A percentile compares a stretch with the other conserved stretches of the same genome.
Evolutionary conservation across 1,140 invertebrate species (phyloP).

Genomic region (Euschistus heros): DNA sequence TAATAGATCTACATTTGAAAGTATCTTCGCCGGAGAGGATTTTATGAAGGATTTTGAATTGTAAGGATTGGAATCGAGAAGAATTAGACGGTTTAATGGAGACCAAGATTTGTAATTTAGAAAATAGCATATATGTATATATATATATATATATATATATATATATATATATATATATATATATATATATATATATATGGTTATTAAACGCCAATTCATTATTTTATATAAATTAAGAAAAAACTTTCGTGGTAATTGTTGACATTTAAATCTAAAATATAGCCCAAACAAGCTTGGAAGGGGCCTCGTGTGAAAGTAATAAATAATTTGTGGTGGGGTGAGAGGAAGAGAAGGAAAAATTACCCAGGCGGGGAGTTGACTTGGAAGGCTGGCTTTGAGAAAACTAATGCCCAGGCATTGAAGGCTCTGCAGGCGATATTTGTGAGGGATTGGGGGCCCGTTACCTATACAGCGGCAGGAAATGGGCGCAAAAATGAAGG

Average conservation of each 20-base stretch:
- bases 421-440: background rate
- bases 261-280: too few species aligned
- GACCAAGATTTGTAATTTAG: too few species aligned
- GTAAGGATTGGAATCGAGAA: too few species aligned
- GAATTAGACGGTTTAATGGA: too few species aligned
- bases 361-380: background rate
- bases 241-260: too few species aligned
- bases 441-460: conserved; percentile 9
- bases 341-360: background rate
- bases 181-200: background rate
- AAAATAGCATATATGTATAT: background rate
- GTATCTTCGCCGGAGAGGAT: too few species aligned
- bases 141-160: conserved; percentile 1
- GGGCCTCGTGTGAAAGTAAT: background rate
- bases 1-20: too few species aligned
- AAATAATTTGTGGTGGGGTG: background rate
- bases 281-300: too few species aligned
- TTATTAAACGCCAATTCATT: background rate
- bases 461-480: background rate
- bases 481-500: conserved; percentile 13
- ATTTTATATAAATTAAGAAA: background rate
- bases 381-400: background rate
- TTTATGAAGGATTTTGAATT: too few species aligned
- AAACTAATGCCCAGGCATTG: conserved; percentile 4
- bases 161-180: conserved; percentile 1